These are phyloP conservation scores for Ophthalmolycus amberensis DNA, from an alignment of 2,113 vertebrate genomes.

Conservation along the genomic window DNA sequence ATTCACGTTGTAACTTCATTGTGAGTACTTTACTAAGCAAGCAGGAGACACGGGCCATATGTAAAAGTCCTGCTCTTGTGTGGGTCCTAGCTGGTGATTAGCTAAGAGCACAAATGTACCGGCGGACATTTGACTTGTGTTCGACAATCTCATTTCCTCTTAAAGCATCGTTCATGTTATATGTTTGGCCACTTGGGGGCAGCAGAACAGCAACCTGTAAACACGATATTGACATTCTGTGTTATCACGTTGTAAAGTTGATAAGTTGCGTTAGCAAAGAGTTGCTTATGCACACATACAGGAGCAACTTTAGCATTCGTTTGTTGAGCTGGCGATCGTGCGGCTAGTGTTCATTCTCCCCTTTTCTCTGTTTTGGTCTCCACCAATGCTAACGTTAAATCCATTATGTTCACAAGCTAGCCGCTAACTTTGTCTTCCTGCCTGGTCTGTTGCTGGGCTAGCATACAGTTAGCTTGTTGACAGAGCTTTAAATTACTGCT, in stretches of 20 bases:
- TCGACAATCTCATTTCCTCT: too few relatives aligned
- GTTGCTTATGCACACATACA: neutral
- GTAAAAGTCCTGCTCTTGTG: neutral
- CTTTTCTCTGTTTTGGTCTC: neutral
- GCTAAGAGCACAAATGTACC: neutral
- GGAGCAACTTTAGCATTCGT: neutral
- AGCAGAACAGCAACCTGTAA: neutral
- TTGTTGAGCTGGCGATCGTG: neutral
- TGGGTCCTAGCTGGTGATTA: neutral
- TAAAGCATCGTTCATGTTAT: too few relatives aligned
- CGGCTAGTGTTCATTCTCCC: neutral
- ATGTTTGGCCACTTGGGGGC: neutral
- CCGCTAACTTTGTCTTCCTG: neutral
- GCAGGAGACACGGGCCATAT: neutral
- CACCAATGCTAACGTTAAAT: neutral
- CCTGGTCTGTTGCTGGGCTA: neutral
- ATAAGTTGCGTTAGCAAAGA: neutral
- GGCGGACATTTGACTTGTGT: neutral
- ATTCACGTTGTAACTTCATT: conserved; percentile 19
- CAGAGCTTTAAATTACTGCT: neutral
- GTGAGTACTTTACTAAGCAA: neutral
- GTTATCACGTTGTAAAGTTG: neutral
- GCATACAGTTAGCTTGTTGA: neutral
- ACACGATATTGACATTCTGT: neutral
- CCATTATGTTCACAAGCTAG: too few relatives aligned